Evolutionary conservation across 2,888 invertebrate species (phyloP), one percentile per base, ranked within the genome.

Genomic region (Stenolophus ochropezus): DNA sequence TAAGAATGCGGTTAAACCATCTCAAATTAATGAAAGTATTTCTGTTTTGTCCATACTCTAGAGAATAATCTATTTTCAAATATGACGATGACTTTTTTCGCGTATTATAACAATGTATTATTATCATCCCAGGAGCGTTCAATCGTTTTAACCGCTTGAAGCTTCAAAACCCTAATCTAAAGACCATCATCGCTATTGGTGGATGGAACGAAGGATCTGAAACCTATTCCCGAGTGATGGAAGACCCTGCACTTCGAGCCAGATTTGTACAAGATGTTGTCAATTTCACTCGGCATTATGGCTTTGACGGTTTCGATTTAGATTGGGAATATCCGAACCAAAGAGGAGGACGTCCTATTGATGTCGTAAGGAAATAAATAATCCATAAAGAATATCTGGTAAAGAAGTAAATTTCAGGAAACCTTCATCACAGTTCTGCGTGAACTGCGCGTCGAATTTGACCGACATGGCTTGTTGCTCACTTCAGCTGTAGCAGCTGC

Each of bases 241-340:
- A 90, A 6, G 88, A 87, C 61, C 85, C 91, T 1, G 78, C 82
- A 0, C 83, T 88, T 0, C 90, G 93, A n/a, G 86, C 88, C 0
- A 88, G 86, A 58, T 94, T 95, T 84, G 91, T 94, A 18, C 85
- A 90, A 1, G 93, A 91, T 77, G 91, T 91, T 0, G 85, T 93
- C 0, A 85, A 87, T 0, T 92, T 94, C 85, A 84, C 94, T 0
- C 85, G 88, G 49, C 89, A 89, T 1, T 89, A 94, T 85, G 90
- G 90, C 0, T 95, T 95, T 83, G 93, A 95, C 85, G 95, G 95
- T 0, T 89, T 95, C 0, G 94, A 95, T 85, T 69, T 95, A 0
- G 94, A 95, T 86, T 95, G 95, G 94, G 94, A 94, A 85, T 94
- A 94, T 84, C 94, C 94, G 0, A 91, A 89, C 69, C 91, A 92